A percentile compares a stretch with the other conserved stretches of the same genome.
phyloP scores from a whole-genome alignment of 2,888 invertebrate species.

The Luperina testacea region DNA sequence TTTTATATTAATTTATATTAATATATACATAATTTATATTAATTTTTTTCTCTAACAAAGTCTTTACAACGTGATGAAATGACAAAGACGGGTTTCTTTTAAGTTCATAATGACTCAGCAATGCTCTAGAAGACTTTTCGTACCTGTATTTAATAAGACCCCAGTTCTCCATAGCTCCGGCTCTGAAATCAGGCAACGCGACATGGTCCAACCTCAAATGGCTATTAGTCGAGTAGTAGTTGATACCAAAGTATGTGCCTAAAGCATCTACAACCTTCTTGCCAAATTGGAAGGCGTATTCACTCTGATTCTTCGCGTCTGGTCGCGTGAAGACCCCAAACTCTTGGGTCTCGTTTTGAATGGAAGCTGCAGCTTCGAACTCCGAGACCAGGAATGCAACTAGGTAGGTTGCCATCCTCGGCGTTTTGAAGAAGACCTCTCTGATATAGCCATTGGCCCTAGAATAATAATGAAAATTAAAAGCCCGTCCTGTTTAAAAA shows the following conservation, averaged over 20 bases:
- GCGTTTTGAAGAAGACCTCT: conserved; percentile 91
- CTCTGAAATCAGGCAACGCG: conserved; percentile 95
- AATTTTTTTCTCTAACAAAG: background rate
- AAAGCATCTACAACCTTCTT: conserved; percentile 87
- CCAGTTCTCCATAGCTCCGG: conserved; percentile 98
- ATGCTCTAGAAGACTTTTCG: too few species aligned
- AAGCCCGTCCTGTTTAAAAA: background rate
- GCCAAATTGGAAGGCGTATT: conserved; percentile 92
- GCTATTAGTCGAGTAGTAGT: conserved; percentile 88
- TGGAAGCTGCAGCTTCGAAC: conserved; percentile 85
- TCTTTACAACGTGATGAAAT: too few species aligned
- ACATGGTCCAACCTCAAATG: conserved; percentile 95
- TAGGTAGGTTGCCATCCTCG: conserved; percentile 95
- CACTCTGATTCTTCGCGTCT: conserved; percentile 91
- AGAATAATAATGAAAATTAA: conserved; percentile 51
- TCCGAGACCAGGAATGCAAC: conserved; percentile 96
- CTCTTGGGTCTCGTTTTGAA: conserved; percentile 72
- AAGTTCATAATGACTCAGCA: background rate
- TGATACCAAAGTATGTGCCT: conserved; percentile 90
- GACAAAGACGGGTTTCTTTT: too few species aligned
- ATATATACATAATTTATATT: too few species aligned
- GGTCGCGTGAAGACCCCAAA: conserved; percentile 92
- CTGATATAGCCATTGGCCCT: conserved; percentile 91
- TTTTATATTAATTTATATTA: too few species aligned
- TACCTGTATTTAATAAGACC: conserved; percentile 95